Percentiles rank a stretch among this genome's conserved stretches.
These are phyloP conservation scores for Rhorus exstirpatorius DNA, from an alignment of 2,888 invertebrate genomes.

Conservation along the genomic window DNA sequence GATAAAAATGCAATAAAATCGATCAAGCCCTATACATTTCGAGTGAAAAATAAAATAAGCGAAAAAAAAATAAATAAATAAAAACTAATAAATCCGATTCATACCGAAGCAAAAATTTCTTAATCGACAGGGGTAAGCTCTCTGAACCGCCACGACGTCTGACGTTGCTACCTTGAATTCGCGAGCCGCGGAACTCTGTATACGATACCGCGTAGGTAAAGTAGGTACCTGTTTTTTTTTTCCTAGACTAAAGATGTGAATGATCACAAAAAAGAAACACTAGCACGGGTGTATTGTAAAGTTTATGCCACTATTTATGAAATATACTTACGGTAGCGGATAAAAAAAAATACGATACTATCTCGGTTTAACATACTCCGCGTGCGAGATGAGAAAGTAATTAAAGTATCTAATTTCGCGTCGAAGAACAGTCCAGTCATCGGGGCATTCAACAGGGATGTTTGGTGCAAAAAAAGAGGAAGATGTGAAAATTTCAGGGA, in stretches of 20 bases:
- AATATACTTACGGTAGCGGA: constrained; percentile 37
- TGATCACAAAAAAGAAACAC: constrained; percentile 28
- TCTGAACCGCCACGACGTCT: constrained; percentile 81
- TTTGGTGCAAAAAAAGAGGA: too few species aligned
- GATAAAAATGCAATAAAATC: constrained; percentile 13
- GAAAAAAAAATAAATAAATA: background rate
- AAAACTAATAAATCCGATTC: constrained; percentile 14
- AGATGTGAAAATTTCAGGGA: too few species aligned
- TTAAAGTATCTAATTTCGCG: constrained; percentile 43
- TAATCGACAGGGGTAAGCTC: constrained; percentile 83
- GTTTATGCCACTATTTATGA: constrained; percentile 82
- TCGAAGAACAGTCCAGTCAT: constrained; percentile 34
- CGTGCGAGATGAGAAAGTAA: constrained; percentile 36
- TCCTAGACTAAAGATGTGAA: constrained; percentile 71
- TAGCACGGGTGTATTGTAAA: constrained; percentile 76
- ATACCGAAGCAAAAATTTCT: constrained; percentile 55
- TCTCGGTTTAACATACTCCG: constrained; percentile 33
- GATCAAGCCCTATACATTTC: constrained; percentile 2
- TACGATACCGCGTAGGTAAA: constrained; percentile 86
- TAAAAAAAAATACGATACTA: constrained; percentile 32
- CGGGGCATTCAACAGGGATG: too few species aligned
- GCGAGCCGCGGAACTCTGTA: constrained; percentile 83
- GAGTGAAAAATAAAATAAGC: constrained; percentile 11
- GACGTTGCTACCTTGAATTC: constrained; percentile 83
- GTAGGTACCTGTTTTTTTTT: constrained; percentile 85